phyloP scores from a whole-genome alignment of 2,888 invertebrate species.

The Petrophora chlorosata region DNA sequence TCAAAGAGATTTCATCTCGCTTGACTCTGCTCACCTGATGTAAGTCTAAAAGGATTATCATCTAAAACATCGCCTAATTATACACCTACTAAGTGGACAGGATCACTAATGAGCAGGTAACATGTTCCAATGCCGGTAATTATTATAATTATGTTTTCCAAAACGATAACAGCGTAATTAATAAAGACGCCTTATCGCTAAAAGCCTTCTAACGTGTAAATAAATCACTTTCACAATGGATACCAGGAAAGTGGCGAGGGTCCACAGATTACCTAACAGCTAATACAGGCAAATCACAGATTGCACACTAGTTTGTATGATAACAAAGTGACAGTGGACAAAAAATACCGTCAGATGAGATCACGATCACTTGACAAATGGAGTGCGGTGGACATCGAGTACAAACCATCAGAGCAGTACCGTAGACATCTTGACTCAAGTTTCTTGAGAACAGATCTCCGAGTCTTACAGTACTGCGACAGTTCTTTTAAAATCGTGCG shows the following conservation, averaged over 20 bases:
- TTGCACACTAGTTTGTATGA: not conserved
- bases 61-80: not conserved
- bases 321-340: slow-evolving; percentile 11
- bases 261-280: not conserved
- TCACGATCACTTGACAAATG: slow-evolving; percentile 19
- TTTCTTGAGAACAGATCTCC: no score
- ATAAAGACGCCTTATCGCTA: slow-evolving; percentile 21
- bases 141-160: slow-evolving; percentile 10
- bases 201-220: slow-evolving; percentile 22
- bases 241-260: slow-evolving; percentile 3
- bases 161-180: slow-evolving; percentile 21
- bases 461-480: no score
- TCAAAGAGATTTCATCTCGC: no score
- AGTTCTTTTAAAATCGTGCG: no score
- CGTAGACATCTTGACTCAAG: no score
- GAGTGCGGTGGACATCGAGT: slow-evolving; percentile 6
- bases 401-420: no score
- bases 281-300: no score
- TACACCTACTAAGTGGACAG: not conserved
- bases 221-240: slow-evolving; percentile 27
- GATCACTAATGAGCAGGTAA: not conserved
- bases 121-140: slow-evolving; percentile 1
- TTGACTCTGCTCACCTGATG: no score
- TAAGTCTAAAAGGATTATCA: not conserved
- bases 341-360: slow-evolving; percentile 9